A percentile compares a stretch with the other conserved stretches of the same genome.
These are phyloP conservation scores for Formicarius rufipectus DNA, from an alignment of 2,113 vertebrate species.

Conservation along the genomic window DNA sequence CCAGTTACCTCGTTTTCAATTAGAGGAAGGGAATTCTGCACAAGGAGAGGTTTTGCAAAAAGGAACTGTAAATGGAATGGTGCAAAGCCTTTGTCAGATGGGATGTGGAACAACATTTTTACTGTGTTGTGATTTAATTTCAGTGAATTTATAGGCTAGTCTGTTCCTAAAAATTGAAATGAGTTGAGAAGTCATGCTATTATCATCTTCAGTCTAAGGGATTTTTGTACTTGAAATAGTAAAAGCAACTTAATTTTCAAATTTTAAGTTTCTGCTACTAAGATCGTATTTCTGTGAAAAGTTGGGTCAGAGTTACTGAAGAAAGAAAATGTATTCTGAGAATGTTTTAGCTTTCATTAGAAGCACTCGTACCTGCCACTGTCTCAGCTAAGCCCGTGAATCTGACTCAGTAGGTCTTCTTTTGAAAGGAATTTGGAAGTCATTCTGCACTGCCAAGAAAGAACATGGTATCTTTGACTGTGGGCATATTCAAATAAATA, in stretches of 20 bases:
- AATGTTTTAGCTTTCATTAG: background rate
- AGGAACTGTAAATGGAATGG: background rate
- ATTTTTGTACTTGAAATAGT: background rate
- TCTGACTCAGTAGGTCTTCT: background rate
- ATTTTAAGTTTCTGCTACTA: background rate
- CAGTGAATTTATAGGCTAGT: background rate
- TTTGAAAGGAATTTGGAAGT: background rate
- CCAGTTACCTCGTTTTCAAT: background rate
- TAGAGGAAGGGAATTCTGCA: background rate
- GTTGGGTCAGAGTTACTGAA: background rate
- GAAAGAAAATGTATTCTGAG: background rate
- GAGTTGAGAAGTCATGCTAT: background rate
- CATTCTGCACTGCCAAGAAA: background rate
- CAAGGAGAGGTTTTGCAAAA: background rate
- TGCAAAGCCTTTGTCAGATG: background rate
- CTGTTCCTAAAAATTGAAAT: background rate
- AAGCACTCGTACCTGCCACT: background rate
- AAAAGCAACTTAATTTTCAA: background rate
- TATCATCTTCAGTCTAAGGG: background rate
- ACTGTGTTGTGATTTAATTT: background rate
- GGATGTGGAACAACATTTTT: background rate
- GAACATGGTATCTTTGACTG: background rate
- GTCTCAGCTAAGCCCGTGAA: background rate
- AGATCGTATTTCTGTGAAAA: background rate
- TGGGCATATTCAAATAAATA: background rate